Evolutionary conservation across 2,888 invertebrate genomes (phyloP), one percentile per base, ranked within the genome.

Genomic region (Eilema sororculum): DNA sequence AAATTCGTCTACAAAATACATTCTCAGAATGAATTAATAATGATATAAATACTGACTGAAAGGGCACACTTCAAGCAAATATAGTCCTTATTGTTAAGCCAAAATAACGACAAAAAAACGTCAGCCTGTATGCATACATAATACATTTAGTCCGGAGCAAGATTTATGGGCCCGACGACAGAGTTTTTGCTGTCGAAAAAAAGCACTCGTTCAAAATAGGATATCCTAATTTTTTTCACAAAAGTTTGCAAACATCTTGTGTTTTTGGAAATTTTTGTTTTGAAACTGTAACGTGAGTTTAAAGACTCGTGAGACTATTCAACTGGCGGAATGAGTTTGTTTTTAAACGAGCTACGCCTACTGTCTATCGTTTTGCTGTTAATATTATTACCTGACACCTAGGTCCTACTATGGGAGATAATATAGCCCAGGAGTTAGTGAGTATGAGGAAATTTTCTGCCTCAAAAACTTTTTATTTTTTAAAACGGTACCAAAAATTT

Each of bases 111-210:
- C 12, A 74, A 74, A 80, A 78, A 80, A 72, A 71, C 41, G 16
- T 74, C 58, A 25, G 72, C 59, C 30, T 76, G 78, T 73, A 77
- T 72, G 74, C 76, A 78, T 76, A 74, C 60, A 67, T 41, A 76
- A 76, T 76, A 78, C 71, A 78, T 79, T 77, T 68, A 74, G 75
- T 80, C 78, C 78, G 62, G 72, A 74, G 75, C 78, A 78, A 78
- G 80, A 84, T 84, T 86, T 87, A 85, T 82, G 77, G 72, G 70
- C 52, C 52, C 67, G 80, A 72, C 81, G 81, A 81, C 79, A 78
- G 74, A 84, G 64, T 83, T 84, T 87, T 83, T 86, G 80, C 78
- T 63, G 70, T 68, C 69, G 76, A 77, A 75, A 78, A 80, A 78
- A 74, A 73, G 75, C 78, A 75, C 79, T 75, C 74, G 67, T 73